phyloP scores from a whole-genome alignment of 2,888 invertebrate genomes.

The Coenonympha arcania region DNA sequence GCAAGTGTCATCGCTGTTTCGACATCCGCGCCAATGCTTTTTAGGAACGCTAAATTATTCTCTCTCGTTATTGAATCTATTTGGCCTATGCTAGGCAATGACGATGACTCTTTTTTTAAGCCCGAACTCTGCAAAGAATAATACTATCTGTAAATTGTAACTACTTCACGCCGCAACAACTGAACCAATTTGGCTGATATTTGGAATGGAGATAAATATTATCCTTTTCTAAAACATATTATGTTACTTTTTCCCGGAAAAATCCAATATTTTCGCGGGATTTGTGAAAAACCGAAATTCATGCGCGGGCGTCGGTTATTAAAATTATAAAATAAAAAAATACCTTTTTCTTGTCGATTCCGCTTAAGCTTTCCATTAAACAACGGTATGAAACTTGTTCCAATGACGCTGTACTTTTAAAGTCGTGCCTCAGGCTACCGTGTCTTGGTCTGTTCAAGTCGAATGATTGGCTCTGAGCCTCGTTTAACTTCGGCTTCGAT shows the following conservation, averaged over 20 bases:
- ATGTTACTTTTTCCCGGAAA: too few species aligned
- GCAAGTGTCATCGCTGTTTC: slow-evolving; percentile 36
- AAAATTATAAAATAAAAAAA: background rate
- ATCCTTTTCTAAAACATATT: too few species aligned
- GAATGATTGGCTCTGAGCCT: slow-evolving; percentile 44
- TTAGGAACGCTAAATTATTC: slow-evolving; percentile 41
- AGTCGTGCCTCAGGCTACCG: slow-evolving; percentile 46
- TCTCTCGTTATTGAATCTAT: slow-evolving; percentile 44
- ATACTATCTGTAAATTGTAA: too few species aligned
- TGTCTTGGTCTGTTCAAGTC: slow-evolving; percentile 43
- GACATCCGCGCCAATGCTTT: slow-evolving; percentile 38
- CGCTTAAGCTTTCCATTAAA: slow-evolving; percentile 45
- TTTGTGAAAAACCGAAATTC: too few species aligned
- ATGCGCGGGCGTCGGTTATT: background rate
- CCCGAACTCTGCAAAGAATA: slow-evolving; percentile 27
- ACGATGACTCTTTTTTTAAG: slow-evolving; percentile 21
- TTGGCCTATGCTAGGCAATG: slow-evolving; percentile 30
- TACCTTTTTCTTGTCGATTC: slow-evolving; percentile 49
- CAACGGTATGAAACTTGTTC: slow-evolving; percentile 55
- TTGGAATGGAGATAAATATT: too few species aligned
- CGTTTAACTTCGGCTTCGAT: slow-evolving; percentile 37
- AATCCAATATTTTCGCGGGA: too few species aligned
- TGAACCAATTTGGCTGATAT: too few species aligned
- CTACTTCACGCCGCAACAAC: too few species aligned
- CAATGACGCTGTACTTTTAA: slow-evolving; percentile 49